These are phyloP conservation scores for Hyppa rectilinea DNA, from an alignment of 2,888 invertebrate species.

Conservation along the genomic window DNA sequence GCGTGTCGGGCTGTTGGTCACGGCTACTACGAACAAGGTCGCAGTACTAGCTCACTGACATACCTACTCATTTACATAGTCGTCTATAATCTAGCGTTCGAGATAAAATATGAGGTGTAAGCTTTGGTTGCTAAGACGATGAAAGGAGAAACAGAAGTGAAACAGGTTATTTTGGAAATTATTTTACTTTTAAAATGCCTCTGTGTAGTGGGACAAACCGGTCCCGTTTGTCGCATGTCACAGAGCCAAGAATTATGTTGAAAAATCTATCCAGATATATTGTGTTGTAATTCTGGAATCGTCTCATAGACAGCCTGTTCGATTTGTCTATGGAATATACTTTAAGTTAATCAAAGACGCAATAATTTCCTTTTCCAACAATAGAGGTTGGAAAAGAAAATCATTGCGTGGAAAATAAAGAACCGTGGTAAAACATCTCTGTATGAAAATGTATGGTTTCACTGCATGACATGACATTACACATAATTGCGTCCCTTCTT, in stretches of 20 bases:
- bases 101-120: constrained; percentile 15
- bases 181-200: not conserved
- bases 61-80: constrained; percentile 42
- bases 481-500: no score
- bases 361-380: no score
- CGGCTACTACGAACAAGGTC: constrained; percentile 42
- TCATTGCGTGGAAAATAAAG: not conserved
- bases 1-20: constrained; percentile 33
- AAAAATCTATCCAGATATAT: not conserved
- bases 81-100: constrained; percentile 7
- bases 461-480: no score
- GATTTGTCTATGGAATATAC: not conserved
- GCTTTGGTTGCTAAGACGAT: not conserved
- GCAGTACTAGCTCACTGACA: constrained; percentile 31
- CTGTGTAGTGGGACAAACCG: not conserved
- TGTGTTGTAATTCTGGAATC: not conserved
- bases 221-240: no score
- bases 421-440: no score
- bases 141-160: constrained; percentile 35
- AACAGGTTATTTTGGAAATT: constrained; percentile 11
- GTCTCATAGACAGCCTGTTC: not conserved
- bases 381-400: not conserved
- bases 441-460: no score
- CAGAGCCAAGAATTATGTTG: no score
- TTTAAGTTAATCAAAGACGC: no score